Percentiles rank a stretch among this genome's conserved stretches.
These are phyloP conservation scores for Lota lota DNA, from an alignment of 2,113 vertebrate genomes.

Conservation along the genomic window DNA sequence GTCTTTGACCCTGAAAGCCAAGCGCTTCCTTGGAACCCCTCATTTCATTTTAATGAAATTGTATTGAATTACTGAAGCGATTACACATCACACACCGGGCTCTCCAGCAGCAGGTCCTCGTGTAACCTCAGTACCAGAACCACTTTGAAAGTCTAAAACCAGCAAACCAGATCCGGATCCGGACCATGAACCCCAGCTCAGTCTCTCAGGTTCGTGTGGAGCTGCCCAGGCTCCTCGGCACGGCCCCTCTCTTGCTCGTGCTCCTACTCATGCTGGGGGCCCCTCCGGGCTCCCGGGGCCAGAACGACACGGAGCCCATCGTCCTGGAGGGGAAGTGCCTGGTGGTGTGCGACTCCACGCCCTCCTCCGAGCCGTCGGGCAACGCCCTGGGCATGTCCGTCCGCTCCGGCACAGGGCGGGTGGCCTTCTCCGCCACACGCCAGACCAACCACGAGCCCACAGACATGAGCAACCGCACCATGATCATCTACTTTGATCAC, in stretches of 20 bases:
- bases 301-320: constrained; percentile 81
- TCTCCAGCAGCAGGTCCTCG: constrained; percentile 6
- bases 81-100: constrained; percentile 28
- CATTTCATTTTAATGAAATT: background rate
- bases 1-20: background rate
- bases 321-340: constrained; percentile 78
- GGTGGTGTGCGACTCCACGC: constrained; percentile 80
- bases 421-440: constrained; percentile 77
- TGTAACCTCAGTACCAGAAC: too few species aligned
- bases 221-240: constrained; percentile 36
- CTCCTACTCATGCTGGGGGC: constrained; percentile 28
- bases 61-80: background rate
- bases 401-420: constrained; percentile 71
- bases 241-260: constrained; percentile 38
- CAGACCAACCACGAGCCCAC: constrained; percentile 81
- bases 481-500: constrained; percentile 82
- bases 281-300: constrained; percentile 47
- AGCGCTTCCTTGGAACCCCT: background rate
- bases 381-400: constrained; percentile 78
- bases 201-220: constrained; percentile 17
- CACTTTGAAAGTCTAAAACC: too few species aligned
- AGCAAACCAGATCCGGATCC: background rate
- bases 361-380: constrained; percentile 69
- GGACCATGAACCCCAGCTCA: constrained; percentile 42
- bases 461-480: constrained; percentile 80